Base-by-base conservation (phyloP, 2,888 invertebrate genomes). In the Margaritifera margaritifera region DNA sequence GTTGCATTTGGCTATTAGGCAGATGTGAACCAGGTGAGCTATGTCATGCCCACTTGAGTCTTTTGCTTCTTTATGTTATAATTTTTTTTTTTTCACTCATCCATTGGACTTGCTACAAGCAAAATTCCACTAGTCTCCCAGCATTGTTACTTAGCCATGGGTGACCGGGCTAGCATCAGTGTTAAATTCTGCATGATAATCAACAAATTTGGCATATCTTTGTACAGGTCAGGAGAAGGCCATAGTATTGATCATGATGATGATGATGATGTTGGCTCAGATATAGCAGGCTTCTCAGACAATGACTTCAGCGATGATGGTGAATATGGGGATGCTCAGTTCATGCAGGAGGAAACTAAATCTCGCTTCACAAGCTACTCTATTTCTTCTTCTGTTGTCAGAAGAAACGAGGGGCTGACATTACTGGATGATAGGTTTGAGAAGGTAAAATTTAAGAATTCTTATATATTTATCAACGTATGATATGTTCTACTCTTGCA, bases 311-410 rank as follows among this genome's bases (percentile, higher is more conserved):
- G 80, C 62, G 71, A 71, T 11, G 76, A 76, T 31, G 70, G 66
- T 58, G 65, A 75, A n/a, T 74, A 79, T 58, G 78, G 78, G n/a
- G 77, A 80, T 25, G 60, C 72, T 19, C 71, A 64, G 65, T 86
- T 84, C 62, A 76, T 77, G 64, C 80, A 84, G 52, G 86, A 86
- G 65, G 96, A 97, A 88, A 94, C 94, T 0, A 95, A 94, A 87
- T 95, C 97, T 0, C 92, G 94, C 15, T 97, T 97, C 90, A 97
- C 98, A 0, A 94, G 95, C 82, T 98, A 97, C 90, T 97, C 97
- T 0, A 94, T 98, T 94, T 94, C 95, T 0, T 97, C 97, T 50
- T 97, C 96, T 79, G 95, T 97, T 1, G 95, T 98, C 31, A 91
- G 93, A 22, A 92, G 98, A 66, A 97, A 96, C 90, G 93, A 96